A percentile compares a stretch with the other conserved stretches of the same genome.
phyloP scores from a whole-genome alignment of 2,888 invertebrate genomes.

The Eucera pruinosa region DNA sequence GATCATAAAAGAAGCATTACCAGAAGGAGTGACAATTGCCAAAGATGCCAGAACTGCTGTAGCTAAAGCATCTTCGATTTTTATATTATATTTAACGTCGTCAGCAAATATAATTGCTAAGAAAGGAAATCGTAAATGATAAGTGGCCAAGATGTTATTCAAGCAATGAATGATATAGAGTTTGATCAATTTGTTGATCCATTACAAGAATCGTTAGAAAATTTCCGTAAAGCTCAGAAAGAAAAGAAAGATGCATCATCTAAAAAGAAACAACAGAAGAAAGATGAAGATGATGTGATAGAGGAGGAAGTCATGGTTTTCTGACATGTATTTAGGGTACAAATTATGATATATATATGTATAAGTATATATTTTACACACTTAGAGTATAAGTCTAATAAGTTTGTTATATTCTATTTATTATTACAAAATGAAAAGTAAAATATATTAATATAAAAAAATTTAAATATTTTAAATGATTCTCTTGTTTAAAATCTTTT shows the following conservation, averaged over 20 bases:
- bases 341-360: conserved; percentile 8
- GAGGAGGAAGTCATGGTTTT: conserved; percentile 72
- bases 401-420: conserved; percentile 54
- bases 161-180: conserved; percentile 95
- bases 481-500: conserved; percentile 15
- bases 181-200: conserved; percentile 95
- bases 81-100: conserved; percentile 96
- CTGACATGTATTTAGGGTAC: conserved; percentile 27
- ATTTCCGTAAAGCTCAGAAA: conserved; percentile 87
- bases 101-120: conserved; percentile 94
- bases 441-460: conserved; percentile 52
- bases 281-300: conserved; percentile 77
- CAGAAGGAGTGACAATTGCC: conserved; percentile 92
- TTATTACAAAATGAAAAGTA: conserved; percentile 41
- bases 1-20: conserved; percentile 95
- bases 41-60: conserved; percentile 97
- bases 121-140: conserved; percentile 94
- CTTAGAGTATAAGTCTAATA: conserved; percentile 25
- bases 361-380: conserved; percentile 42
- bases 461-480: background rate
- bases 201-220: conserved; percentile 90
- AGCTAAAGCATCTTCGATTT: conserved; percentile 97
- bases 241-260: conserved; percentile 86
- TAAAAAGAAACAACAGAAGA: conserved; percentile 84
- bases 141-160: conserved; percentile 93